phyloP scores from a whole-genome alignment of 2,113 vertebrate species.

The Tinamus guttatus region DNA sequence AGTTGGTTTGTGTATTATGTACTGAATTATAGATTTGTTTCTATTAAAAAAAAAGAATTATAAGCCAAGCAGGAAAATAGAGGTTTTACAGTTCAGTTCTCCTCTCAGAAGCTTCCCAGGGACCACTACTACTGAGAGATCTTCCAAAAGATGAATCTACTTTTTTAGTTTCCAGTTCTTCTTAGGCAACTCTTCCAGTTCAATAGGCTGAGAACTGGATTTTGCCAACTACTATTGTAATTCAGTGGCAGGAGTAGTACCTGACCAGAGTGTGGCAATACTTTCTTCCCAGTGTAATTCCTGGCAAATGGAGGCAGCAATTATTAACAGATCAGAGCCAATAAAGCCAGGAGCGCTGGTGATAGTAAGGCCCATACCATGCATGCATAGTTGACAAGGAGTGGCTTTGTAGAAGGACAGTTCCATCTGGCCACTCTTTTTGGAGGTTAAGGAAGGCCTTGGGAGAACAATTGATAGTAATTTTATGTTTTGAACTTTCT shows the following conservation, averaged over 20 bases:
- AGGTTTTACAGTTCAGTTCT: background rate
- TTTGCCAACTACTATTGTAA: background rate
- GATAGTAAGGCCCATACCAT: background rate
- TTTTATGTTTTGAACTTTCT: background rate
- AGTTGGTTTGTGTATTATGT: conserved; percentile 39
- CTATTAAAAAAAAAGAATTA: background rate
- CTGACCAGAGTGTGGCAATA: background rate
- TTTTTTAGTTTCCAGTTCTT: background rate
- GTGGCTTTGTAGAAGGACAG: background rate
- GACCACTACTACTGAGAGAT: background rate
- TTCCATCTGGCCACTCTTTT: background rate
- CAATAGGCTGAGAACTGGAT: background rate
- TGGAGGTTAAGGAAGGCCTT: background rate
- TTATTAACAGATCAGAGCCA: background rate
- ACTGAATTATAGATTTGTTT: conserved; percentile 35
- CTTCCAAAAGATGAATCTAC: background rate
- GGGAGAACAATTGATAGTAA: background rate
- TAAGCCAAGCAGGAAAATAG: background rate
- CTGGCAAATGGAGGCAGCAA: background rate
- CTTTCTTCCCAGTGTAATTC: background rate
- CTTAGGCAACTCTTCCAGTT: background rate
- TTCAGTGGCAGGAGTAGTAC: background rate
- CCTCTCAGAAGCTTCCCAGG: background rate
- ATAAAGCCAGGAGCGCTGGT: background rate
- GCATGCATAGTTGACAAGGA: background rate